A percentile compares a stretch with the other conserved stretches of the same genome.
Evolutionary conservation across 2,113 vertebrate genomes (phyloP).

Genomic region (Uropsilus gracilis): DNA sequence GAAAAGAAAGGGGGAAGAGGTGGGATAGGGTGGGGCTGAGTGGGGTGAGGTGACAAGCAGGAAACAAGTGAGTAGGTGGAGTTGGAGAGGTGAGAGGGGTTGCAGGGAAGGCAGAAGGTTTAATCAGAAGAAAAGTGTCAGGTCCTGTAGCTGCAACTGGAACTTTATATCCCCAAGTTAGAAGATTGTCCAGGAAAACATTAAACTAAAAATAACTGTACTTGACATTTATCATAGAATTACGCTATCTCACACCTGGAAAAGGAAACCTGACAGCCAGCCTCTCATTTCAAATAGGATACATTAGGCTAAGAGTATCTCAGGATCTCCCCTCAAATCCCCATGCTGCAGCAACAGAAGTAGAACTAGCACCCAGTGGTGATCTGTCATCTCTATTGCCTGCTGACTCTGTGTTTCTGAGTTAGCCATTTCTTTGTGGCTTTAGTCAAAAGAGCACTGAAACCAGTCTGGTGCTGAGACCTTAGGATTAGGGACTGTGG

Average conservation of each 20-base stretch:
- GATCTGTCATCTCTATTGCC: accelerated
- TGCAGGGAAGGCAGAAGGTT: too few species aligned
- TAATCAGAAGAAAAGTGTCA: background rate
- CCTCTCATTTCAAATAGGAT: background rate
- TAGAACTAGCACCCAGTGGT: background rate
- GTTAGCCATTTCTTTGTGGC: background rate
- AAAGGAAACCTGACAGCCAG: background rate
- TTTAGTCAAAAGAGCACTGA: background rate
- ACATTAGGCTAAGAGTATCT: background rate
- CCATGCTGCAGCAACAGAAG: background rate
- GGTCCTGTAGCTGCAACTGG: background rate
- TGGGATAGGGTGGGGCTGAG: too few species aligned
- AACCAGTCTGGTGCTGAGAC: background rate
- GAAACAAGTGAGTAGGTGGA: background rate
- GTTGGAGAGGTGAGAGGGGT: too few species aligned
- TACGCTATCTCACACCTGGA: background rate
- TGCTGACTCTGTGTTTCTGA: background rate
- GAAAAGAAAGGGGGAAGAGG: too few species aligned
- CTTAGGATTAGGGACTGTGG: too few species aligned
- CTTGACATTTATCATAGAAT: background rate
- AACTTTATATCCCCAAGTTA: background rate
- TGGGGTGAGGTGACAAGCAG: too few species aligned
- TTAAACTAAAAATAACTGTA: background rate
- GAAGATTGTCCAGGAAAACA: background rate
- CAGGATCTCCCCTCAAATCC: background rate